These are phyloP conservation scores for Rhyacichthys aspro DNA, from an alignment of 2,797 vertebrate genomes.

Conservation along the genomic window DNA sequence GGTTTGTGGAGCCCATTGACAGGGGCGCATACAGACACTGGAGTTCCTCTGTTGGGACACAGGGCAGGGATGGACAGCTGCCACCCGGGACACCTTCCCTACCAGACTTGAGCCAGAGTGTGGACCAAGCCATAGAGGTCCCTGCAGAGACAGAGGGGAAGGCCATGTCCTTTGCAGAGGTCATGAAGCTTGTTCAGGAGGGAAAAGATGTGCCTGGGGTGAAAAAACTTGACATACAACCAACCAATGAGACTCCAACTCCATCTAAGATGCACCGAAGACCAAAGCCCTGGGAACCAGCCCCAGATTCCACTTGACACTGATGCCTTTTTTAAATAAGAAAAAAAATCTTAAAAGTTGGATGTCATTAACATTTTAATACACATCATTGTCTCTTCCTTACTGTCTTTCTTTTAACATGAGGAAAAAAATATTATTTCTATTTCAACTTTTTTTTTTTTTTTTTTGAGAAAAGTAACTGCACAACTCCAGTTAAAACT, in stretches of 20 bases:
- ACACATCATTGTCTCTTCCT: too few relatives aligned
- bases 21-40: constrained; percentile 58
- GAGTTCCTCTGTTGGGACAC: constrained; percentile 12
- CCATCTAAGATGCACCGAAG: constrained; percentile 72
- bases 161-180: constrained; percentile 77
- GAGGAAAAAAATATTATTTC: too few relatives aligned
- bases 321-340: neutral
- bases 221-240: constrained; percentile 65
- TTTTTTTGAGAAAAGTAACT: too few relatives aligned
- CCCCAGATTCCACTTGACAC: constrained; percentile 19
- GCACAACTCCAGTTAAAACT: too few relatives aligned
- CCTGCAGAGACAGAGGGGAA: constrained; percentile 13
- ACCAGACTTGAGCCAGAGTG: constrained; percentile 7
- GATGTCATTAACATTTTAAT: neutral
- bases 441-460: too few relatives aligned
- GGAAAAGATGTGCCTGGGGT: constrained; percentile 78
- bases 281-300: constrained; percentile 78
- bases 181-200: constrained; percentile 78
- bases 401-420: too few relatives aligned
- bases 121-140: constrained; percentile 1
- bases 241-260: constrained; percentile 74
- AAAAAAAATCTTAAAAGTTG: too few relatives aligned
- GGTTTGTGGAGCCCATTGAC: constrained; percentile 79
- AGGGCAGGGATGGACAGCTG: constrained; percentile 7
- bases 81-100: constrained; percentile 2